A percentile compares a stretch with the other conserved stretches of the same genome.
These are phyloP conservation scores for Oncorhynchus tshawytscha DNA, from an alignment of 2,113 vertebrate species.

Conservation along the genomic window DNA sequence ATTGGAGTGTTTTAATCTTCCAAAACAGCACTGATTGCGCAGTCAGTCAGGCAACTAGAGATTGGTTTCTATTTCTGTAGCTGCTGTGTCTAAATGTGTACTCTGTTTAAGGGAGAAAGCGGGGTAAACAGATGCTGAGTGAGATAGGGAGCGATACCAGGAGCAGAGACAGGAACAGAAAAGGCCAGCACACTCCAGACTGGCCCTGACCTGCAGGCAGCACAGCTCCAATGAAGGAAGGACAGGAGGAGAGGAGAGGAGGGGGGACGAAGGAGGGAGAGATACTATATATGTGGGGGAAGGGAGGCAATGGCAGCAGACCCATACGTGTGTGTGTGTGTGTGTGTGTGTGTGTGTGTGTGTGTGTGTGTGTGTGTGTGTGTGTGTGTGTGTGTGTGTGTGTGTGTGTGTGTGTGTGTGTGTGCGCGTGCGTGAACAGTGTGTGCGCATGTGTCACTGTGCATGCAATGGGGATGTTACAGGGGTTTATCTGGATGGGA, in stretches of 20 bases:
- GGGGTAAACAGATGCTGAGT: slow-evolving; percentile 1
- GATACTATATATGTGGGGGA: background rate
- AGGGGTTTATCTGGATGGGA: background rate
- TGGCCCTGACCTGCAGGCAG: background rate
- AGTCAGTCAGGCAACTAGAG: slow-evolving; percentile 1
- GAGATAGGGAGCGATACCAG: background rate
- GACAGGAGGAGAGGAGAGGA: background rate
- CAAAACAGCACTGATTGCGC: background rate
- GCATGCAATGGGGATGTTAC: background rate
- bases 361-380: background rate
- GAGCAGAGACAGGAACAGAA: background rate
- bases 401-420: background rate
- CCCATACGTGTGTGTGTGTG: background rate
- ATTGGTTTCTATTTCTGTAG: slow-evolving; percentile 5
- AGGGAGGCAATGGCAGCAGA: background rate
- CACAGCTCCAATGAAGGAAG: background rate
- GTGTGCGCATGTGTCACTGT: background rate
- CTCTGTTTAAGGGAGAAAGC: background rate
- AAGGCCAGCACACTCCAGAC: slow-evolving; percentile 9
- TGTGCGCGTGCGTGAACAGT: background rate
- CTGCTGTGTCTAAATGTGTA: background rate
- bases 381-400: background rate
- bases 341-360: background rate
- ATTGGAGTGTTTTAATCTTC: background rate
- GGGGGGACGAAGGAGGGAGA: background rate